These are phyloP conservation scores for Heterohyrax brucei DNA, from an alignment of 2,797 vertebrate genomes.

Conservation along the genomic window DNA sequence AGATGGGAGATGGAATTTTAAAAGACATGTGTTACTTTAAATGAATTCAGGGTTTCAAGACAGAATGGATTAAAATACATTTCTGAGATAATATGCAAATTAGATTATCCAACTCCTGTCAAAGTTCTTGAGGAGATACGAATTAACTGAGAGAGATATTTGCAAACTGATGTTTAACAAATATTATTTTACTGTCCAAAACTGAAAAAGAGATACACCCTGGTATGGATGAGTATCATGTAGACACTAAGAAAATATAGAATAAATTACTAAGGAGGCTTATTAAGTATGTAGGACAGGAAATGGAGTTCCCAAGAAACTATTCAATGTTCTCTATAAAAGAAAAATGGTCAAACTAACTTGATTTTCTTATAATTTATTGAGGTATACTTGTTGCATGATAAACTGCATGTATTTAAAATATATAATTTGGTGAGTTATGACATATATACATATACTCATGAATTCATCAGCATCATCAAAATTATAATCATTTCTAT, in stretches of 20 bases:
- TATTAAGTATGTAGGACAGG: neutral
- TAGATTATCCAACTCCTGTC: neutral
- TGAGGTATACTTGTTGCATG: neutral
- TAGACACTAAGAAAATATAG: neutral
- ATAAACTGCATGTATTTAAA: neutral
- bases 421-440: neutral
- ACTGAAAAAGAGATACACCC: neutral
- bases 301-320: neutral
- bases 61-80: constrained; percentile 17
- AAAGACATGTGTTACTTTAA: neutral
- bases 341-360: neutral
- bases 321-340: neutral
- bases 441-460: neutral
- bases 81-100: neutral
- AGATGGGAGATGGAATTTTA: neutral
- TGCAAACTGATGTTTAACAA: neutral
- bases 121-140: neutral
- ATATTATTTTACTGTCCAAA: neutral
- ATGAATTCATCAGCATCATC: neutral
- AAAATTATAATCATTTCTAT: neutral
- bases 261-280: neutral
- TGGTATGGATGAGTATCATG: neutral
- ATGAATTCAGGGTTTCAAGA: neutral
- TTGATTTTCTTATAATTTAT: neutral
- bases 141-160: neutral